Base-by-base conservation (phyloP, 2,113 vertebrate genomes). In the Eublepharis macularius region DNA sequence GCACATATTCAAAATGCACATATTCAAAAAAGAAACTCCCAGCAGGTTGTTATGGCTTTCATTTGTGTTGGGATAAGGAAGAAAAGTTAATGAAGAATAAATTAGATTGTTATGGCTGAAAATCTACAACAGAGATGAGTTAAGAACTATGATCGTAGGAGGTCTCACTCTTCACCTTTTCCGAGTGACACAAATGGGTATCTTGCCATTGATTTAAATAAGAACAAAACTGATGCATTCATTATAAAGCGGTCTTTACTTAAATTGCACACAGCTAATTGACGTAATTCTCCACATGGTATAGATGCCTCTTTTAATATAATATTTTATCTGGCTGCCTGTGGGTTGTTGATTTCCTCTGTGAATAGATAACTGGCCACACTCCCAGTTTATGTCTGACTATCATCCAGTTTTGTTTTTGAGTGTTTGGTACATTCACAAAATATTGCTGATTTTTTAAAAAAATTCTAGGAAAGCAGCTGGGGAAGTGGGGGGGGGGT, bases 191-290 rank as follows among this genome's bases (percentile, higher is more conserved):
- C 47, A 83, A 74, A 83, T 17, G 26, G 51, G 32, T 6, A 49
- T 10, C 32, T 29, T 82, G 49, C 34, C 73, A 90, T 24, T 0
- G 0, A n/a, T 77, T 2, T 43, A 1, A 0, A 75, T 2, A 10
- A 82, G 70, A 43, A 0, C 0, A 6, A 4, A 41, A 72, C 12
- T 0, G 1, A 78, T 72, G 12, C 5, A 43, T 68, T 12, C 26
- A 11, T 13, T 34, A 43, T 72, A 21, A 1, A n/a, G 17, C 0
- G 0, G 12, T 19, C 13, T 47, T 14, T 10, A 0, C 3, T 41
- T 69, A 6, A 2, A 17, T 32, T 49, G 26, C 3, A 5, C 16
- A 70, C 4, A 39, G 24, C 32, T 82, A 57, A 82, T 66, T 1
- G 32, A 11, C 24, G 2, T 1, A 2, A 73, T 80, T 73, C 1